phyloP scores from a whole-genome alignment of 1,140 invertebrate species.

The Zaprionus taronus region DNA sequence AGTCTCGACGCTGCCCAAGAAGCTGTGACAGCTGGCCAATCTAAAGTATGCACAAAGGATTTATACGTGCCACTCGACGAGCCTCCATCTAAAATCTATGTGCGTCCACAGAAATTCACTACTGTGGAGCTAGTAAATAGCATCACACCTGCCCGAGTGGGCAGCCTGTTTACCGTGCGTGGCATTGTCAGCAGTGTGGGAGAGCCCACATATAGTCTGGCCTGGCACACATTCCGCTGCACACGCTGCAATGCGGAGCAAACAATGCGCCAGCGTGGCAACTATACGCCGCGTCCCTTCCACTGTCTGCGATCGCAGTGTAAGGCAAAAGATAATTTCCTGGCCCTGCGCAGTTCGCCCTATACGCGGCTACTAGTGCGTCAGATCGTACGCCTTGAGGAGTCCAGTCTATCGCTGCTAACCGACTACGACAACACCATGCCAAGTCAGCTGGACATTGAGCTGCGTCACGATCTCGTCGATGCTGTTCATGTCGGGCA shows the following conservation, averaged over 20 bases:
- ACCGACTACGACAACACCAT: conserved; percentile 41
- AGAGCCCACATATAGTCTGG: conserved; percentile 90
- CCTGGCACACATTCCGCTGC: conserved; percentile 92
- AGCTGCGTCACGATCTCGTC: conserved; percentile 94
- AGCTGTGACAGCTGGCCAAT: not conserved
- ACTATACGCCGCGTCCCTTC: conserved; percentile 54
- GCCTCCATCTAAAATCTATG: conserved; percentile 62
- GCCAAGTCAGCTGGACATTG: conserved; percentile 88
- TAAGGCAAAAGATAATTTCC: conserved; percentile 63
- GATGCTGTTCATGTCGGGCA: conserved; percentile 94
- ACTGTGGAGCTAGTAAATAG: conserved; percentile 47
- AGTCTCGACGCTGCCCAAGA: conserved; percentile 34
- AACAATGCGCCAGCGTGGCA: conserved; percentile 85
- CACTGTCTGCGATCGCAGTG: conserved; percentile 62
- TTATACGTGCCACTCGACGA: conserved; percentile 38
- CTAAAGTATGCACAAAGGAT: conserved; percentile 6
- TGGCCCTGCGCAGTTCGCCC: conserved; percentile 63
- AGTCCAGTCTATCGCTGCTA: conserved; percentile 54
- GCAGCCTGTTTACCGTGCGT: conserved; percentile 89
- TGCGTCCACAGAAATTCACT: conserved; percentile 50
- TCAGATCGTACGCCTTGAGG: conserved; percentile 73
- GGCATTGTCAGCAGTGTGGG: conserved; percentile 95
- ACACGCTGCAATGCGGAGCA: conserved; percentile 88
- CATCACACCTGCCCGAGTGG: conserved; percentile 48
- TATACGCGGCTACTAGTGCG: conserved; percentile 60